Conservation (phyloP, 2,888 invertebrate species). For the Chironomus riparius region DNA sequence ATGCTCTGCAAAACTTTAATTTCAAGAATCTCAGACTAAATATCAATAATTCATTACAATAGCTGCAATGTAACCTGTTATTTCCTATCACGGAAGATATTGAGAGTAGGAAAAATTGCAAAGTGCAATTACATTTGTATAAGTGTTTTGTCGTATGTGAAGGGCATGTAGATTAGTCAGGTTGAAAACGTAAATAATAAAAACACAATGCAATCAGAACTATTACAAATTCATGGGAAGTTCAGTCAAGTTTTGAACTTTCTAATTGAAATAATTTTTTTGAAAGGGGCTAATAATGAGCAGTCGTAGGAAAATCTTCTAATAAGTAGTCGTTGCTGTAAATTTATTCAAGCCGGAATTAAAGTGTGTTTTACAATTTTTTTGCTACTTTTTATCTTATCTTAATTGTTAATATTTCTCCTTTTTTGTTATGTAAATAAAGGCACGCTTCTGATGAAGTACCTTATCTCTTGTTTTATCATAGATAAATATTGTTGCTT, state of each 20-base stretch:
- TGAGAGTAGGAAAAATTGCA: background rate
- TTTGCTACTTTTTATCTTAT: background rate
- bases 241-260: conserved; percentile 14
- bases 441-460: background rate
- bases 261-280: conserved; percentile 1
- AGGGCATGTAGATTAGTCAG: background rate
- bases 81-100: background rate
- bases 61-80: background rate
- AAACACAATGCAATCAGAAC: background rate
- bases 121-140: background rate
- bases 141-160: background rate
- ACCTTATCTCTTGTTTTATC: background rate
- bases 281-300: background rate
- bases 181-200: background rate
- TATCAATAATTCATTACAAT: background rate
- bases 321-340: background rate
- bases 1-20: no score
- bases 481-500: background rate
- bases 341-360: background rate
- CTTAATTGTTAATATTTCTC: background rate
- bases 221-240: background rate
- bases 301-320: background rate
- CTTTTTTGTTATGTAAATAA: background rate
- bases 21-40: background rate
- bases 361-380: background rate